Evolutionary conservation across 1,140 invertebrate species (phyloP), one percentile per base, ranked within the genome.

Genomic region (Heliconius congener): DNA sequence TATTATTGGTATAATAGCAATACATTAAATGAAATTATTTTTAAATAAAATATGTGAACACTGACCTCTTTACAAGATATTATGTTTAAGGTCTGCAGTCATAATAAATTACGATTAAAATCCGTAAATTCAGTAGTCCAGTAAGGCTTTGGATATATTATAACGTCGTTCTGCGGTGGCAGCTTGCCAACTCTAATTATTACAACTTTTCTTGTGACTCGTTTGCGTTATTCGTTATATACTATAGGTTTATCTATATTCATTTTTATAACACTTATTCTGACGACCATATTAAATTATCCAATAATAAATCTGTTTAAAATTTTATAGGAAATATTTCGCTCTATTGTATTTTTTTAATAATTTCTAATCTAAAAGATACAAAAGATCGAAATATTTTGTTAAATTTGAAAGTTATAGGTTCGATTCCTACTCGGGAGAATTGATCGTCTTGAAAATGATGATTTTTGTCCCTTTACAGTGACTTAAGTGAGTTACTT

Each of bases 71-170:
- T 82, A 83, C 73, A 80, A 50, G 34, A 57, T 34, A 78, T 77
- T 81, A 78, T 80, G 27, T 5, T 66, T 30, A 66, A 3, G 4
- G 27, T 66, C 60, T 27, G 74, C 73, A 57, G 72, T 76, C 23
- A 82, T 73, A 82, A 83, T 85, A 85, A 85, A 83, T 85, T 82
- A 80, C 60, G 84, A 83, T 83, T 81, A 83, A 82, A 83, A 81
- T 83, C 78, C 78, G 81, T 77, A 78, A 52, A 55, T 80, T 80
- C 80, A 34, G 76, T 81, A 73, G 42, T 70, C 46, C 73, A 71
- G 52, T 70, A 57, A 55, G 66, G 78, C 66, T 50, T 76, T 80
- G 76, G 66, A 80, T 76, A 80, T 37, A 37, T 37, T 37, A 77
- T 46, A 77, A 27, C 30, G 34, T 76, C 74, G 60, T 42, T 52